A percentile compares a stretch with the other conserved stretches of the same genome.
These are phyloP conservation scores for Poeciliopsis turrubarensis DNA, from an alignment of 2,113 vertebrate species.

Conservation along the genomic window DNA sequence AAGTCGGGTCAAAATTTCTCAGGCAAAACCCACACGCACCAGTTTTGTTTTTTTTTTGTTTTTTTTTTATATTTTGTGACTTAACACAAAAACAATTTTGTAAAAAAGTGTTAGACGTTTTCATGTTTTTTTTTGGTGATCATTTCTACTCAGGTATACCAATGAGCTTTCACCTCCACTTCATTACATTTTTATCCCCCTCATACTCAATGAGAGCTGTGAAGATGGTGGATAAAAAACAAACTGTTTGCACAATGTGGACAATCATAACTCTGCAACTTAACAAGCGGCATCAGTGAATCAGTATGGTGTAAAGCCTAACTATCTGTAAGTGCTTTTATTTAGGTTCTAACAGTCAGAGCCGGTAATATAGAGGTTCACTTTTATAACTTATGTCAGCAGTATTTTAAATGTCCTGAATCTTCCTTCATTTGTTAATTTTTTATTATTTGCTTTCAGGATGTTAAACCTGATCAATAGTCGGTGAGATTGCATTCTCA, in stretches of 20 bases:
- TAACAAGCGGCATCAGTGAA: background rate
- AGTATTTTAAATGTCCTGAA: background rate
- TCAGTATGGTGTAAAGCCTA: background rate
- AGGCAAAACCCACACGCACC: constrained; percentile 3
- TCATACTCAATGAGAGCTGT: constrained; percentile 9
- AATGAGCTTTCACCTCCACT: constrained; percentile 16
- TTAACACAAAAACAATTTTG: background rate
- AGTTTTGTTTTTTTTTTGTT: background rate
- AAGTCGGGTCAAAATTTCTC: constrained; percentile 24
- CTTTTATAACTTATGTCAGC: constrained; percentile 27
- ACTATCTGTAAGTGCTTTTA: background rate
- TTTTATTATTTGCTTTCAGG: background rate
- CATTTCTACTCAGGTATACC: constrained; percentile 60
- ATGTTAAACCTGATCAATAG: background rate
- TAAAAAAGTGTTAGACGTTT: constrained; percentile 20
- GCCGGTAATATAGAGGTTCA: constrained; percentile 6
- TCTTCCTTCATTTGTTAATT: background rate
- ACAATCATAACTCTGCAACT: background rate
- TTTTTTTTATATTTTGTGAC: background rate
- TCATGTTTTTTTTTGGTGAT: constrained; percentile 6
- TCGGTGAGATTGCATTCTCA: background rate
- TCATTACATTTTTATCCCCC: background rate
- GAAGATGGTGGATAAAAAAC: constrained; percentile 1
- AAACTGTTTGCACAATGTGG: constrained; percentile 1
- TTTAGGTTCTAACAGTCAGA: no score